phyloP scores from a whole-genome alignment of 2,797 vertebrate species.

The Gymnoscopelus microlampas region DNA sequence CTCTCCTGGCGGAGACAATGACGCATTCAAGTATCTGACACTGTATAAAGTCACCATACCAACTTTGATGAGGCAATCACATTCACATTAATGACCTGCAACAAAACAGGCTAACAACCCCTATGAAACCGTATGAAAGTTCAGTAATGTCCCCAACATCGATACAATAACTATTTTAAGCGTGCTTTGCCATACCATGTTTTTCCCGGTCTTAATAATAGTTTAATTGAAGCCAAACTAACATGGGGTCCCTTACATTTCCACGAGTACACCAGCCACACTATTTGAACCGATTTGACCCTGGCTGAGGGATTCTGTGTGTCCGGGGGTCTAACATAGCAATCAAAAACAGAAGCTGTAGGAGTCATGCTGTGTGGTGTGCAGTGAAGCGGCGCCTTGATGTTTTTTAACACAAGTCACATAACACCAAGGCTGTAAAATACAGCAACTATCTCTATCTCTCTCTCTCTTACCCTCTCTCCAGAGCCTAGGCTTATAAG shows the following conservation, averaged over 20 bases:
- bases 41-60: too few relatives aligned
- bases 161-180: too few relatives aligned
- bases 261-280: constrained; percentile 30
- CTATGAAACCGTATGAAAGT: too few relatives aligned
- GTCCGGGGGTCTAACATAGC: constrained; percentile 44
- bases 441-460: constrained; percentile 38
- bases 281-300: constrained; percentile 42
- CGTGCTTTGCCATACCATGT: too few relatives aligned
- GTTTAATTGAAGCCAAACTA: too few relatives aligned
- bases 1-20: too few relatives aligned
- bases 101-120: too few relatives aligned
- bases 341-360: constrained; percentile 53
- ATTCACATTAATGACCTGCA: too few relatives aligned
- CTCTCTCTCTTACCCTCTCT: constrained; percentile 31
- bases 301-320: constrained; percentile 15
- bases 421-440: constrained; percentile 53
- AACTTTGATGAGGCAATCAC: too few relatives aligned
- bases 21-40: too few relatives aligned
- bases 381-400: constrained; percentile 59
- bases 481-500: constrained; percentile 2
- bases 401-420: constrained; percentile 65
- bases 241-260: background rate
- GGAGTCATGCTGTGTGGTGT: constrained; percentile 58
- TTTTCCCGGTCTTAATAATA: too few relatives aligned
- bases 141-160: too few relatives aligned